Evolutionary conservation across 2,888 invertebrate genomes (phyloP).

Genomic region (Xestia ashworthii): DNA sequence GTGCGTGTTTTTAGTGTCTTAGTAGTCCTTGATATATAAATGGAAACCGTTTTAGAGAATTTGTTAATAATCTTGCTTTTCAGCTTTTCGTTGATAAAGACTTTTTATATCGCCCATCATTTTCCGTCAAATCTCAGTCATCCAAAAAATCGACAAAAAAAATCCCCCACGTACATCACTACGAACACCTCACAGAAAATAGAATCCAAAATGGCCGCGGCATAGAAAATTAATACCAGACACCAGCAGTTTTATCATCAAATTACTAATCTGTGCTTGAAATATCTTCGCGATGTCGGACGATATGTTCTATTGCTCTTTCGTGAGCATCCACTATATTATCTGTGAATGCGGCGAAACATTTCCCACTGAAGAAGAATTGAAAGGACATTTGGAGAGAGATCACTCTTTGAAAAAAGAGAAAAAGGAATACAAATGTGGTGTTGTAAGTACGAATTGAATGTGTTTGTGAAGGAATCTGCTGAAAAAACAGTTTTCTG

Average conservation of each 20-base stretch:
- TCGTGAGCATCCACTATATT: constrained; percentile 84
- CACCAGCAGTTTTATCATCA: constrained; percentile 50
- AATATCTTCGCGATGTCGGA: constrained; percentile 65
- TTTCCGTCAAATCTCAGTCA: fast-evolving
- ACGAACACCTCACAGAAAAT: constrained; percentile 63
- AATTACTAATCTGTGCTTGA: constrained; percentile 78
- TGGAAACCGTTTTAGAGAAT: background rate
- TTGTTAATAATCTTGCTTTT: background rate
- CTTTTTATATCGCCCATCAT: background rate
- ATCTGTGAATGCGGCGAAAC: constrained; percentile 85
- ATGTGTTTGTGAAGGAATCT: background rate
- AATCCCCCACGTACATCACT: constrained; percentile 20
- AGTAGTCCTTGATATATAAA: background rate
- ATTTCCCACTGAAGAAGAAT: constrained; percentile 78
- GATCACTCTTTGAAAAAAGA: constrained; percentile 78
- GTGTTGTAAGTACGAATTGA: constrained; percentile 69
- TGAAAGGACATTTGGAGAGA: constrained; percentile 76
- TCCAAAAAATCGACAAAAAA: background rate
- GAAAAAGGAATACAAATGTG: constrained; percentile 74
- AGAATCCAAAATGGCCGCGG: constrained; percentile 68
- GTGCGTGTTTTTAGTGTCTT: background rate
- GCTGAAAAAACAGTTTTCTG: background rate
- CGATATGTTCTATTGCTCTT: constrained; percentile 80
- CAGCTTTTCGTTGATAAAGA: background rate
- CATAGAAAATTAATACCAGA: constrained; percentile 68